A percentile compares a stretch with the other conserved stretches of the same genome.
Evolutionary conservation across 1,140 invertebrate genomes (phyloP).

Genomic region (Microplitis demolitor): DNA sequence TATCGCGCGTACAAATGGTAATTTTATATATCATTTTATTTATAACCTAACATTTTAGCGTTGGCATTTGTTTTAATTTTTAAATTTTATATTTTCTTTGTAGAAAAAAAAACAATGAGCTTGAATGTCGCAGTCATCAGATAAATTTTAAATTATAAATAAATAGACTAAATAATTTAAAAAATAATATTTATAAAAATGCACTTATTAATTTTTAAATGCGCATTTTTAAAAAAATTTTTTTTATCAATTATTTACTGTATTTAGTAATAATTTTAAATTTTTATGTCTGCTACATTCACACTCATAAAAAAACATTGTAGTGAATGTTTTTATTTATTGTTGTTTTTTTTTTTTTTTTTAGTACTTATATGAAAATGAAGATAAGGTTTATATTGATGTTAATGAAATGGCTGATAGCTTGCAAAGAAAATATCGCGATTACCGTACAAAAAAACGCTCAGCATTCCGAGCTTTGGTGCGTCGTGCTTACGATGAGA

Average conservation of each 20-base stretch:
- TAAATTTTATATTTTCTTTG: too few species aligned
- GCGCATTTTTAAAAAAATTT: too few species aligned
- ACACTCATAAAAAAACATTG: too few species aligned
- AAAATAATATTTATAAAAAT: too few species aligned
- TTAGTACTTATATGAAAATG: slow-evolving; percentile 74
- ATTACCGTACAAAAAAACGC: slow-evolving; percentile 73
- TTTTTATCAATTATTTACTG: too few species aligned
- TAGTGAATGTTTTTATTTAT: background rate
- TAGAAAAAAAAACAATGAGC: too few species aligned
- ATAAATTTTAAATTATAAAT: too few species aligned
- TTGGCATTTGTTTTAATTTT: background rate
- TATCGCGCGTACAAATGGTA: slow-evolving; percentile 36
- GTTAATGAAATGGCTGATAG: slow-evolving; percentile 75
- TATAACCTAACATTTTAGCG: background rate
- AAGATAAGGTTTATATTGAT: slow-evolving; percentile 74
- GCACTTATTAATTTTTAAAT: too few species aligned
- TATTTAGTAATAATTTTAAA: too few species aligned
- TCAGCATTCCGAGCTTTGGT: slow-evolving; percentile 71
- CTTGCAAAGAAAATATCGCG: slow-evolving; percentile 71
- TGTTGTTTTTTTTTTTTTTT: slow-evolving; percentile 37
- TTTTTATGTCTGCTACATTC: too few species aligned
- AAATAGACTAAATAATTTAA: too few species aligned
- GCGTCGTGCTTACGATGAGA: slow-evolving; percentile 64
- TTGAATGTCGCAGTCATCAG: too few species aligned
- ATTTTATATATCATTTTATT: background rate